Percentiles rank a stretch among this genome's conserved stretches.
phyloP scores from a whole-genome alignment of 1,140 invertebrate species.

The Ooceraea biroi region DNA sequence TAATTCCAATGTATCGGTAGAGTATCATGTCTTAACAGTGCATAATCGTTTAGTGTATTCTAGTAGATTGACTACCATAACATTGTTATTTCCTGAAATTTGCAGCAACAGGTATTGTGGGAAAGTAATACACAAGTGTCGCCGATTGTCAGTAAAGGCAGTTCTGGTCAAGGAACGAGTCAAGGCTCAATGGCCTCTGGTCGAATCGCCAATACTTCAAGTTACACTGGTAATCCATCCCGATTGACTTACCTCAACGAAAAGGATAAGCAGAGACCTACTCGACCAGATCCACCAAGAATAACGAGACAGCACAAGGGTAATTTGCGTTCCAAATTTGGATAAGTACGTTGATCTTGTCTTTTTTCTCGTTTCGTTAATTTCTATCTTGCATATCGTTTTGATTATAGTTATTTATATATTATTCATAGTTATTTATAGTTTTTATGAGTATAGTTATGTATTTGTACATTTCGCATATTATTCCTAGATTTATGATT shows the following conservation, averaged over 20 bases:
- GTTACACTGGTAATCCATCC: constrained; percentile 84
- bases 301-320: constrained; percentile 86
- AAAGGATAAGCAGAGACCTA: constrained; percentile 85
- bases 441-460: constrained; percentile 8
- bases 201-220: constrained; percentile 80
- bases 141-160: constrained; percentile 83
- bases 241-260: constrained; percentile 88
- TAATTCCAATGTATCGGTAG: constrained; percentile 76
- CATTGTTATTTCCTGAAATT: constrained; percentile 45
- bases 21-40: constrained; percentile 22
- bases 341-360: constrained; percentile 44
- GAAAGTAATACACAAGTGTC: constrained; percentile 82
- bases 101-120: constrained; percentile 82
- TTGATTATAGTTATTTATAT: not conserved
- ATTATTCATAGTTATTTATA: constrained; percentile 42
- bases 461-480: constrained; percentile 7
- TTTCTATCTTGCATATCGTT: constrained; percentile 18
- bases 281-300: constrained; percentile 82
- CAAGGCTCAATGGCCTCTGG: constrained; percentile 83
- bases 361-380: constrained; percentile 59
- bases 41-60: not conserved
- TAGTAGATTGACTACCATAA: not conserved
- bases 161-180: constrained; percentile 84
- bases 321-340: constrained; percentile 70
- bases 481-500: constrained; percentile 50